Percentiles rank a stretch among this genome's conserved stretches.
phyloP scores from a whole-genome alignment of 2,797 vertebrate species.

The Cuculus canorus region DNA sequence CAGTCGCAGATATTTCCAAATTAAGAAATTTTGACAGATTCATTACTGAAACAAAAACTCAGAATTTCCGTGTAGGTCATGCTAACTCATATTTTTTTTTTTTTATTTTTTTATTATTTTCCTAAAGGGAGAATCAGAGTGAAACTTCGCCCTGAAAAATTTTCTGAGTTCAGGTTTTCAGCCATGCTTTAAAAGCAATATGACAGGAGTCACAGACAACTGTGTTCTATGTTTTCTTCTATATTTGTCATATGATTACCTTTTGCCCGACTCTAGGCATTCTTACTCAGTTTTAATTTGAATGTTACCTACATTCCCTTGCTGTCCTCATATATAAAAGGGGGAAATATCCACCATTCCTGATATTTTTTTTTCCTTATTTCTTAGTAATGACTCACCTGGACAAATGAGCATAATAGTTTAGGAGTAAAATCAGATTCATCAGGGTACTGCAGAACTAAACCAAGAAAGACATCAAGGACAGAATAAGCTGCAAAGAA shows the following conservation, averaged over 20 bases:
- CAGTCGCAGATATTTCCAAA: not conserved
- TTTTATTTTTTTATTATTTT: not conserved
- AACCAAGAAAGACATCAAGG: not conserved
- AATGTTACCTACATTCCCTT: not conserved
- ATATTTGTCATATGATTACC: not conserved
- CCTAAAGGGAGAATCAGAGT: not conserved
- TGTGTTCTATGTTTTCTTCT: not conserved
- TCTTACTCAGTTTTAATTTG: not conserved
- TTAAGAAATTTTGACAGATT: not conserved
- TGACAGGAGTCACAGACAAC: not conserved
- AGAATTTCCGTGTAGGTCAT: not conserved
- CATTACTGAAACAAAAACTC: not conserved
- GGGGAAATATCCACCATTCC: not conserved
- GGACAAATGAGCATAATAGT: fast-evolving
- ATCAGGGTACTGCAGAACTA: not conserved
- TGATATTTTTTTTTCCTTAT: not conserved
- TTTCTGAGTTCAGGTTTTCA: not conserved
- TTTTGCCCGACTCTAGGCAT: not conserved
- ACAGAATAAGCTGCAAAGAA: not conserved
- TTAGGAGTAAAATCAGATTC: not conserved
- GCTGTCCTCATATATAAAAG: not conserved
- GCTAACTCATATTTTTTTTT: not conserved
- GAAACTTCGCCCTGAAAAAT: not conserved
- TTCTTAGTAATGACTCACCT: not conserved
- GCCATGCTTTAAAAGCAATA: not conserved